phyloP scores from a whole-genome alignment of 2,797 vertebrate species.

The Lerista edwardsae region DNA sequence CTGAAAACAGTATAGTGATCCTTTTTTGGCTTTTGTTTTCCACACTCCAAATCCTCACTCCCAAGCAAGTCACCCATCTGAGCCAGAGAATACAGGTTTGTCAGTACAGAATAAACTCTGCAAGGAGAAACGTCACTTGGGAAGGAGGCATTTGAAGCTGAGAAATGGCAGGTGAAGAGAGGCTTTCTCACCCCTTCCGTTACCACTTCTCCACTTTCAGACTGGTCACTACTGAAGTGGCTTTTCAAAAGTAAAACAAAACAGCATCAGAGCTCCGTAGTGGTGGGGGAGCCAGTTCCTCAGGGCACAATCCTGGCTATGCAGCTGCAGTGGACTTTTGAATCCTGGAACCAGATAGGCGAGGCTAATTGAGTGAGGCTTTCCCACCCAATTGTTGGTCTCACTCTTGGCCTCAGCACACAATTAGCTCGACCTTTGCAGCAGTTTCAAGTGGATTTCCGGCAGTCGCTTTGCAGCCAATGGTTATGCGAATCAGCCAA shows the following conservation, averaged over 20 bases:
- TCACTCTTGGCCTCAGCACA: not conserved
- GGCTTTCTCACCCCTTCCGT: not conserved
- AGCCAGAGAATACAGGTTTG: not conserved
- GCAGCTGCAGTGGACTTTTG: not conserved
- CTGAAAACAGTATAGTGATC: not conserved
- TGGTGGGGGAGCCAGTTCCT: not conserved
- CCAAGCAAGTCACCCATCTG: no score
- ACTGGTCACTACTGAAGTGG: not conserved
- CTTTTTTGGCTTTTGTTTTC: not conserved
- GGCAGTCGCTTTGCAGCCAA: no score
- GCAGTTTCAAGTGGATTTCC: slow-evolving; percentile 1
- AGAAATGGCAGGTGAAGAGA: not conserved
- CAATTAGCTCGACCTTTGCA: not conserved
- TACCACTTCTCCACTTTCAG: not conserved
- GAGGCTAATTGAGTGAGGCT: not conserved
- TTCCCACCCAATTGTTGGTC: not conserved
- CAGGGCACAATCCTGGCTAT: not conserved
- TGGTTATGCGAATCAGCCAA: not conserved
- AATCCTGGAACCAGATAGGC: not conserved
- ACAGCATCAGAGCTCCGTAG: not conserved
- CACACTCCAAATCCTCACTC: not conserved
- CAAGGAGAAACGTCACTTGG: not conserved
- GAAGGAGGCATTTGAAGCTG: not conserved
- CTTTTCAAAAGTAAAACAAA: not conserved
- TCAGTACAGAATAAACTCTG: not conserved